Evolutionary conservation across 2,113 vertebrate genomes (phyloP).

Genomic region (Brevimyrus niger): DNA sequence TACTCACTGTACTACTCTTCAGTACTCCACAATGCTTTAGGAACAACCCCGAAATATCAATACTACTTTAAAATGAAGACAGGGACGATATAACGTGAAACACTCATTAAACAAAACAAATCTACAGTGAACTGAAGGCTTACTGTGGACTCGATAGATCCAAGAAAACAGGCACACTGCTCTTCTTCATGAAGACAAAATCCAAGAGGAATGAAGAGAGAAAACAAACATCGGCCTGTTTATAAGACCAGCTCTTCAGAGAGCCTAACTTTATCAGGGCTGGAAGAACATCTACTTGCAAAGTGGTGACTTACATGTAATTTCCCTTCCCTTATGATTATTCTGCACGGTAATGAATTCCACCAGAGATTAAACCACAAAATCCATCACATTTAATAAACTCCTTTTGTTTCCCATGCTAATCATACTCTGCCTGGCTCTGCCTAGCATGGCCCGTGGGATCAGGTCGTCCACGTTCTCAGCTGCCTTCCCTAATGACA

Average conservation of each 20-base stretch:
- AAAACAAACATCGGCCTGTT: neutral
- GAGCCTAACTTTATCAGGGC: neutral
- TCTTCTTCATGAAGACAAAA: neutral
- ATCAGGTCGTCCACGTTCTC: neutral
- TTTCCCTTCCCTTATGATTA: neutral
- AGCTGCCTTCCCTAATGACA: neutral
- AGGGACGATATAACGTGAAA: slow-evolving; percentile 10
- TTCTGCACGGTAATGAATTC: neutral
- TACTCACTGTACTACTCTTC: slow-evolving; percentile 22
- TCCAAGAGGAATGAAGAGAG: neutral
- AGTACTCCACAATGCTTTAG: slow-evolving; percentile 22
- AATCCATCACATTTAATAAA: neutral
- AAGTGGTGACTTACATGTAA: neutral
- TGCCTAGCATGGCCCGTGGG: neutral
- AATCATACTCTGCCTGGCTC: neutral
- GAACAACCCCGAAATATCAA: slow-evolving; percentile 28
- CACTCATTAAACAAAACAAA: neutral
- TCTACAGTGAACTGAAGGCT: neutral
- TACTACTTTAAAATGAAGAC: slow-evolving; percentile 27
- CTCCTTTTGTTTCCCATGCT: neutral
- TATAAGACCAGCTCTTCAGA: neutral
- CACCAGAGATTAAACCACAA: neutral
- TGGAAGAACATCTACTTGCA: neutral
- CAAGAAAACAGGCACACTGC: neutral
- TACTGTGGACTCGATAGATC: neutral